Percentiles rank a stretch among this genome's conserved stretches.
Evolutionary conservation across 2,888 invertebrate genomes (phyloP).

Genomic region (Synergus japonicus): DNA sequence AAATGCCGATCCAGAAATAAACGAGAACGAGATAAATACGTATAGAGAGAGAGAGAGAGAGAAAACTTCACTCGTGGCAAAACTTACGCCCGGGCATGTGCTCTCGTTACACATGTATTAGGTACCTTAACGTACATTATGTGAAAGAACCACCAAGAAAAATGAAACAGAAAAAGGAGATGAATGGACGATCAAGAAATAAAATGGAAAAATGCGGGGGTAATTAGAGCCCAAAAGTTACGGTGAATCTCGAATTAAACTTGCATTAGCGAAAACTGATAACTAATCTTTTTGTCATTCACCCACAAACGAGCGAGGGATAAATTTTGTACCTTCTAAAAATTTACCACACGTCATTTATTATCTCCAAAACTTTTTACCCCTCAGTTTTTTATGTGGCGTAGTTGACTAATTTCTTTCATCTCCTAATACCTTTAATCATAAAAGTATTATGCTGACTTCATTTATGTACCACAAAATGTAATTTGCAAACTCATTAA

Average conservation of each 20-base stretch:
- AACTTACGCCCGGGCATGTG: conserved; percentile 43
- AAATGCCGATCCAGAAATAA: conserved; percentile 53
- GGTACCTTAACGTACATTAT: conserved; percentile 2
- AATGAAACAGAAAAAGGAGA: not conserved
- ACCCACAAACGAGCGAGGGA: not conserved
- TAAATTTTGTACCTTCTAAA: too few relatives aligned
- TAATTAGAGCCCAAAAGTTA: conserved; percentile 5
- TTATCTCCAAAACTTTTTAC: too few relatives aligned
- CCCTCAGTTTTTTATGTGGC: too few relatives aligned
- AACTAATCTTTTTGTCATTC: conserved; percentile 11
- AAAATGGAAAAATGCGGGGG: not conserved
- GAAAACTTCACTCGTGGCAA: conserved; percentile 43
- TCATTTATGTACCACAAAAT: not conserved
- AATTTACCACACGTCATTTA: too few relatives aligned
- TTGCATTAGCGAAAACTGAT: conserved; percentile 27
- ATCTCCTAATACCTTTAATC: not conserved
- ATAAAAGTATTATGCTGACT: not conserved
- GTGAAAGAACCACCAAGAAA: not conserved
- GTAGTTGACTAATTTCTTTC: not conserved
- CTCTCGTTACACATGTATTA: not conserved
- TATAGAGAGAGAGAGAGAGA: conserved; percentile 41
- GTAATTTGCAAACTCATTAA: too few relatives aligned
- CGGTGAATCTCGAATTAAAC: conserved; percentile 27
- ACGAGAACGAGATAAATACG: conserved; percentile 45
- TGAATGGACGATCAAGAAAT: not conserved